These are phyloP conservation scores for Lophius americanus DNA, from an alignment of 2,797 vertebrate genomes.

Conservation along the genomic window DNA sequence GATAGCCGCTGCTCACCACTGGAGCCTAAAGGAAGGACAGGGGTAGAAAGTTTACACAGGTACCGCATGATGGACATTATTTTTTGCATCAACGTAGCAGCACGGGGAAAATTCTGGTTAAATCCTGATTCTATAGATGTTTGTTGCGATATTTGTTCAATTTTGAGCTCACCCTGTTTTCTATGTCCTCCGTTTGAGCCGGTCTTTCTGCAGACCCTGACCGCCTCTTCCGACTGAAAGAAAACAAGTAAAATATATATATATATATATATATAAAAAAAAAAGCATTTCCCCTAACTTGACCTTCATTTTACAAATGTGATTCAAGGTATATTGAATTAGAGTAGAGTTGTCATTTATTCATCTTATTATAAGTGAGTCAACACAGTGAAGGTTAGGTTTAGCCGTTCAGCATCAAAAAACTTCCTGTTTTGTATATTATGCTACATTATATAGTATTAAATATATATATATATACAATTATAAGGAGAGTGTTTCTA, in stretches of 20 bases:
- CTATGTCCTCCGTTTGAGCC: conserved; percentile 78
- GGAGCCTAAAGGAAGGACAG: conserved; percentile 57
- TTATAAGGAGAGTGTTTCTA: too few relatives aligned
- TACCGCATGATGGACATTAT: background rate
- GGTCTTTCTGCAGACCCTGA: conserved; percentile 74
- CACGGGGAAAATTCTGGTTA: background rate
- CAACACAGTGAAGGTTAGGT: too few relatives aligned
- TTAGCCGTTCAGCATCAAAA: too few relatives aligned
- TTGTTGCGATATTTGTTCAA: background rate
- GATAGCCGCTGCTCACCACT: conserved; percentile 48
- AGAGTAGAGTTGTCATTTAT: too few relatives aligned
- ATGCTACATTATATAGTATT: too few relatives aligned
- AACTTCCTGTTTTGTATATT: too few relatives aligned
- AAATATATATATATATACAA: too few relatives aligned
- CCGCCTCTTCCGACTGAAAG: conserved; percentile 80
- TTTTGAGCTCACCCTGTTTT: conserved; percentile 87
- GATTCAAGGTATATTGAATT: too few relatives aligned
- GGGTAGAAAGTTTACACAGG: background rate
- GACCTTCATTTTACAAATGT: too few relatives aligned
- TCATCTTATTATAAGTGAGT: too few relatives aligned
- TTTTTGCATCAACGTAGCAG: background rate
- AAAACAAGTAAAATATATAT: background rate
- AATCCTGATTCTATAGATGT: background rate
- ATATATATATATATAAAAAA: too few relatives aligned
- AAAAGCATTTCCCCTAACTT: too few relatives aligned